Base-by-base conservation (phyloP, 1,140 invertebrate species). In the Drosophila parvula region DNA sequence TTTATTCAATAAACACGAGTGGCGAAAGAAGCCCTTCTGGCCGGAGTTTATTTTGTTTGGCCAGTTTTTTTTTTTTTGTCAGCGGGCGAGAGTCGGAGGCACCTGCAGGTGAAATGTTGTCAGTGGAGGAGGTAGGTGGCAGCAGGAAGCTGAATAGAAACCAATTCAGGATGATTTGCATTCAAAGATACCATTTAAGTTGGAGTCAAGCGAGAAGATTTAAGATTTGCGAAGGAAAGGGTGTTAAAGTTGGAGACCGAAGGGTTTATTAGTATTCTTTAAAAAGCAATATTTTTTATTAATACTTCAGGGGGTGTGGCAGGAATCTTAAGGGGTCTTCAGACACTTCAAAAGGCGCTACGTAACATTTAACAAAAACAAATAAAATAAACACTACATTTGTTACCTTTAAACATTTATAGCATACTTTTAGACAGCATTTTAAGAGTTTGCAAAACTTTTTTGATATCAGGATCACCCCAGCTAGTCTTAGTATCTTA, bases 1-100 rank as follows among this genome's bases (percentile, higher is more conserved):
- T 81, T 85, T 88, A 79, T 83, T 86, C 83, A 79, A 86, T 88
- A 75, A 88, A 77, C 79, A 64, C 58, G 43, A 68, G 74, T 58
- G 62, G 34, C 61, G 32, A 38, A 65, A 65, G 53, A 75, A 64
- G 51, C 56, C 51, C 34, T 78, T 71, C 14, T 38, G 51, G 40
- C 56, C 38, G 60, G 51, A 53, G 41, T 64, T 56, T 40, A 74
- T 40, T 61, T 73, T 74, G 56, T 61, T 73, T 74, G 70, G 68
- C 70, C 38, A 74, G 56, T 73, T 73, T 38, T 18, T 30, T 6
- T 0, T 47, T 73, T 73, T 38, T 18, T 30, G 3, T 0, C 18
- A 43, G 32, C n/a, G 38, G 38, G 4, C n/a, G 28, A 12, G 18
- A 45, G 32, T 41, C 5, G 12, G 48, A 41, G 34, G 28, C 40